These are phyloP conservation scores for Eupeodes corollae DNA, from an alignment of 1,140 invertebrate genomes.

Conservation along the genomic window DNA sequence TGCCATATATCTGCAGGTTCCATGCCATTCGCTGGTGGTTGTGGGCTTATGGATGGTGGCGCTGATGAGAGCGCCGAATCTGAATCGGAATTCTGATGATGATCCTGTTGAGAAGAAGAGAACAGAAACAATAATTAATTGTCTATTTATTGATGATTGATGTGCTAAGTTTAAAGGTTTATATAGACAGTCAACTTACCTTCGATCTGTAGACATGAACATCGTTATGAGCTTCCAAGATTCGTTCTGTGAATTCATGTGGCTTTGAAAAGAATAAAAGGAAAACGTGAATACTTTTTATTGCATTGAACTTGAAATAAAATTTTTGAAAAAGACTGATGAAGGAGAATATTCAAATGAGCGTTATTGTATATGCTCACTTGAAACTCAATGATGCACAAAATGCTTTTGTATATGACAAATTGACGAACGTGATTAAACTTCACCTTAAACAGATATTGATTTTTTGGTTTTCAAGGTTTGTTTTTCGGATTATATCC, in stretches of 20 bases:
- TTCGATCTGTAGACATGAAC: constrained; percentile 15
- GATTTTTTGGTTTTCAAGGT: too few relatives aligned
- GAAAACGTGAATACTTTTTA: background rate
- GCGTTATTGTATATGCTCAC: too few relatives aligned
- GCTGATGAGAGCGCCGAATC: constrained; percentile 37
- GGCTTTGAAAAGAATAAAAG: constrained; percentile 1
- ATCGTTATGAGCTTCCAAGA: constrained; percentile 3
- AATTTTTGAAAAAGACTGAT: too few relatives aligned
- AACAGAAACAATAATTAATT: too few relatives aligned
- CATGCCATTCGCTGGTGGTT: constrained; percentile 28
- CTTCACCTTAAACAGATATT: background rate
- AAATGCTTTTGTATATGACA: too few relatives aligned
- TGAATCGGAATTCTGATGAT: constrained; percentile 25
- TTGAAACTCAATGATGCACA: background rate
- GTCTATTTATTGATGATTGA: too few relatives aligned
- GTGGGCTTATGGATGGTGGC: constrained; percentile 35
- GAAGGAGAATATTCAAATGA: too few relatives aligned
- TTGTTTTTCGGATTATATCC: too few relatives aligned
- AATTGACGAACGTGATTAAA: background rate
- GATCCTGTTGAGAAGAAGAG: constrained; percentile 13
- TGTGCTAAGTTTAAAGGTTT: background rate
- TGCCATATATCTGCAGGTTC: constrained; percentile 35
- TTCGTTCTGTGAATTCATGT: constrained; percentile 4
- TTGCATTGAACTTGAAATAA: too few relatives aligned
- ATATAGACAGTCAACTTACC: constrained; percentile 9